phyloP scores from a whole-genome alignment of 2,797 vertebrate species.

The Hippocampus kuda region DNA sequence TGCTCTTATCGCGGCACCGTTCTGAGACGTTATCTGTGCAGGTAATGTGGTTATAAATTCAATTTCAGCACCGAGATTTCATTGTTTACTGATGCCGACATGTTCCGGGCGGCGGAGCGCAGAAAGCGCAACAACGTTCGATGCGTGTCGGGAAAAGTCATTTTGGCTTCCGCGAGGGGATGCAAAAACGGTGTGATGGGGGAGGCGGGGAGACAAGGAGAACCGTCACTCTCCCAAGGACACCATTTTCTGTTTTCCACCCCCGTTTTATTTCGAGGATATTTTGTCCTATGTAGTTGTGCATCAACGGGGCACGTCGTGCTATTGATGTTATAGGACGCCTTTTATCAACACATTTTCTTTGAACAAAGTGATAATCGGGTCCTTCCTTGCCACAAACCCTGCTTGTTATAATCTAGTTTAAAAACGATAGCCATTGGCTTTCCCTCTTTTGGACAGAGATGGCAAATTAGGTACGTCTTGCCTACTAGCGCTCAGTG shows the following conservation, averaged over 20 bases:
- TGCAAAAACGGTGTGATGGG: slow-evolving; percentile 51
- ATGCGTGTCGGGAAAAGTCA: slow-evolving; percentile 70
- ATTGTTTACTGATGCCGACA: slow-evolving; percentile 86
- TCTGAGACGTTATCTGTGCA: slow-evolving; percentile 85
- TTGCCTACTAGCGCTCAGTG: slow-evolving; percentile 42
- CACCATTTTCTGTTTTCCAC: slow-evolving; percentile 54
- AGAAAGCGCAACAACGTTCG: slow-evolving; percentile 59
- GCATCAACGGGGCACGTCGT: slow-evolving; percentile 53
- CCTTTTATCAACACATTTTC: background rate
- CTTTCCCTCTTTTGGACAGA: slow-evolving; percentile 26
- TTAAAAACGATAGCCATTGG: slow-evolving; percentile 22
- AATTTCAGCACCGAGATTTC: slow-evolving; percentile 82
- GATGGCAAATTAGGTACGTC: slow-evolving; percentile 52
- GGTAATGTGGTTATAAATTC: slow-evolving; percentile 98
- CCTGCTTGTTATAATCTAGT: background rate
- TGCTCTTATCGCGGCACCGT: slow-evolving; percentile 91
- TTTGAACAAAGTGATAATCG: background rate
- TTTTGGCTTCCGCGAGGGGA: slow-evolving; percentile 58
- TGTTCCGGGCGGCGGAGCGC: slow-evolving; percentile 55
- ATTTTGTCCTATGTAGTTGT: slow-evolving; percentile 62
- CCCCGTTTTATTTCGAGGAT: slow-evolving; percentile 73
- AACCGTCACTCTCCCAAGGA: slow-evolving; percentile 65
- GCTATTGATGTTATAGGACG: slow-evolving; percentile 6
- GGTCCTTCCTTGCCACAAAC: background rate
- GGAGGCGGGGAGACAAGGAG: slow-evolving; percentile 16